Percentiles rank a stretch among this genome's conserved stretches.
Conservation (phyloP, 1,140 invertebrate genomes). For the Tigriopus japonicus region DNA sequence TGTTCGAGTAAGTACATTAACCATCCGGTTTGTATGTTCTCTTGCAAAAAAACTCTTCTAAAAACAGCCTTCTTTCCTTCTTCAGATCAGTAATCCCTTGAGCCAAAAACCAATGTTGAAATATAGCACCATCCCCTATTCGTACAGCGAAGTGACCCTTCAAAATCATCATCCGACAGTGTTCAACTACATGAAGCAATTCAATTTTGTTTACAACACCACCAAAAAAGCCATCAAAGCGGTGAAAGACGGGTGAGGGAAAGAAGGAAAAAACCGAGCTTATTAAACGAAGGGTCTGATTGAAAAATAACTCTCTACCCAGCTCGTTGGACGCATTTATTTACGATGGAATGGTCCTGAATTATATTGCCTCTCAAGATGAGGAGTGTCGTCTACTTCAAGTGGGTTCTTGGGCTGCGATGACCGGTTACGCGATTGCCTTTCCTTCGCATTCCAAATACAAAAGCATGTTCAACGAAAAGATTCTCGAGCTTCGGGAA, state of each 20-base stretch:
- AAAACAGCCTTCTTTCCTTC: not conserved
- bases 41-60: not conserved
- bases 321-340: conserved; percentile 77
- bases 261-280: too few relatives aligned
- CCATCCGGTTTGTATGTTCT: not conserved
- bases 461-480: conserved; percentile 60
- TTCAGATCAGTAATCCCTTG: conserved; percentile 52
- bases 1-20: conserved; percentile 31
- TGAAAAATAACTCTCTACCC: too few relatives aligned
- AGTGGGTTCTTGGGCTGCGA: conserved; percentile 73
- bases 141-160: conserved; percentile 85
- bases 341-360: conserved; percentile 92
- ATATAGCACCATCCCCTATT: conserved; percentile 52
- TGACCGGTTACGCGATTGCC: conserved; percentile 61
- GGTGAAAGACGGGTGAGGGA: conserved; percentile 61
- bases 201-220: conserved; percentile 33
- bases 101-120: conserved; percentile 58
- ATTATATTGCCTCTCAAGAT: conserved; percentile 85
- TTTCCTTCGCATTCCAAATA: conserved; percentile 88
- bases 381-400: conserved; percentile 87
- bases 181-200: conserved; percentile 75
- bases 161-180: conserved; percentile 67
- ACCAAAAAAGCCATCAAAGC: conserved; percentile 59
- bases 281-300: too few relatives aligned
- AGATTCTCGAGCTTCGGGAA: conserved; percentile 78